phyloP scores from a whole-genome alignment of 2,797 vertebrate species.

The Spinus olivaceus region DNA sequence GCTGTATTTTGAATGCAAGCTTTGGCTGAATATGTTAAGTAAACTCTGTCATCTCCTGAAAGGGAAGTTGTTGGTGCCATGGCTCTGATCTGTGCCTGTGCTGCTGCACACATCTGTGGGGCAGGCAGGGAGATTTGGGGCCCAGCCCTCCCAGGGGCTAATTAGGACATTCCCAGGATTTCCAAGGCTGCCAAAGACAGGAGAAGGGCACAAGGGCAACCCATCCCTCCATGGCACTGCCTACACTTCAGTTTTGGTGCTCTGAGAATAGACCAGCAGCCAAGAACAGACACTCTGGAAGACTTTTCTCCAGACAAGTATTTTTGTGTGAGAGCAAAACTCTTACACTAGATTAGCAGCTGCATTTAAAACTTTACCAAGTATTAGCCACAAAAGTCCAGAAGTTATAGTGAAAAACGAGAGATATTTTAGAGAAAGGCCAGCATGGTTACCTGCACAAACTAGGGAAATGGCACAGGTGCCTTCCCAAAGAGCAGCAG shows the following conservation, averaged over 20 bases:
- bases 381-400: background rate
- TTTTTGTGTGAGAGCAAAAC: background rate
- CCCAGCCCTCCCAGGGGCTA: background rate
- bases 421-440: background rate
- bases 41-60: background rate
- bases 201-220: background rate
- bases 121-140: background rate
- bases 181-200: background rate
- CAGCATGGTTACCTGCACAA: background rate
- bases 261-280: background rate
- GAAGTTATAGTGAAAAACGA: background rate
- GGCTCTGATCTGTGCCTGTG: background rate
- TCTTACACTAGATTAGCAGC: background rate
- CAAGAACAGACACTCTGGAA: background rate
- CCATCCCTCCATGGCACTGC: background rate
- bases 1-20: background rate
- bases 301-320: background rate
- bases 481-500: background rate
- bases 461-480: background rate
- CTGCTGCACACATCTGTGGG: background rate
- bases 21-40: background rate
- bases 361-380: background rate
- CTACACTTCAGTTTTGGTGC: background rate
- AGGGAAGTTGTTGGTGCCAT: background rate
- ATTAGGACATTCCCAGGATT: background rate